A percentile compares a stretch with the other conserved stretches of the same genome.
These are phyloP conservation scores for Tamias sibiricus DNA, from an alignment of 2,113 vertebrate species.

Conservation along the genomic window DNA sequence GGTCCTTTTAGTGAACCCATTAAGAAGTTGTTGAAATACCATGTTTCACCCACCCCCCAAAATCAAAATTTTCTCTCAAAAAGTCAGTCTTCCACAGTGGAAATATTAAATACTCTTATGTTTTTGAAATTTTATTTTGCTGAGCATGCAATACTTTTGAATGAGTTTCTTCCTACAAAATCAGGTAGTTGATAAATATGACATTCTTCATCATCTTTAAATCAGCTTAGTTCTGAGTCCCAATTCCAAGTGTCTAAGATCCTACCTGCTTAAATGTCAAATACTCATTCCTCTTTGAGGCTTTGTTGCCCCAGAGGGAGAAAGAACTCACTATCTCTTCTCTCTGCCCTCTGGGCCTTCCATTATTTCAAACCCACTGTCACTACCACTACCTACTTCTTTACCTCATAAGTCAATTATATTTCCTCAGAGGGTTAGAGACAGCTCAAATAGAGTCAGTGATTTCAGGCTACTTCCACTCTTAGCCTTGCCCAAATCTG, in stretches of 20 bases:
- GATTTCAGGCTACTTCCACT: neutral
- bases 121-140: constrained; percentile 16
- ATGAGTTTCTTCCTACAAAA: neutral
- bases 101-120: neutral
- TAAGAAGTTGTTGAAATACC: constrained; percentile 15
- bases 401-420: neutral
- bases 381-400: no score
- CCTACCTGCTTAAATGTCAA: neutral
- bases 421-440: neutral
- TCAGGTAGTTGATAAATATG: neutral
- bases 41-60: neutral
- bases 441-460: neutral
- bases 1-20: neutral
- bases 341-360: neutral
- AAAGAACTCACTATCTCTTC: neutral
- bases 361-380: neutral
- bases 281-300: neutral
- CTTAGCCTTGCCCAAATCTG: neutral
- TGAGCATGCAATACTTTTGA: neutral
- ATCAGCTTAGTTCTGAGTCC: neutral
- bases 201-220: neutral
- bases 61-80: neutral
- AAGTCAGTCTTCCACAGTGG: neutral
- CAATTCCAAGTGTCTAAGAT: neutral
- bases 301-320: neutral